Conservation (phyloP, 2,888 invertebrate species). For the Nematopogon swammerdamellus region DNA sequence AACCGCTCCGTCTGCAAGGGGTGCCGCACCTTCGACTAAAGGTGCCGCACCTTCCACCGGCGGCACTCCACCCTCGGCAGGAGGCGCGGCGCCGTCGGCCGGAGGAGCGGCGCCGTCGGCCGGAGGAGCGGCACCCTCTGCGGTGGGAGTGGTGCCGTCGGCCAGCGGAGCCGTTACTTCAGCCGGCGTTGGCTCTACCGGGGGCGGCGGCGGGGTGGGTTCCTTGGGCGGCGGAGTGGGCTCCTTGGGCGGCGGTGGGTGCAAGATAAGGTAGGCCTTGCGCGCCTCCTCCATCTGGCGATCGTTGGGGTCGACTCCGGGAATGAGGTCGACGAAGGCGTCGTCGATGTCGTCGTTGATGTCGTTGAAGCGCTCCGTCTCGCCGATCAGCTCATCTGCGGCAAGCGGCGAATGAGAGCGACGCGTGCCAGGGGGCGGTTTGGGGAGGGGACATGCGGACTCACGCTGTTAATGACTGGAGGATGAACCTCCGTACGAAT, state of each 20-base stretch:
- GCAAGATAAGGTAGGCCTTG: constrained; percentile 11
- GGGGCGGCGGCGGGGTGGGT: constrained; percentile 15
- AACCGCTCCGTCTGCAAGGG: constrained; percentile 22
- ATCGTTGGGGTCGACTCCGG: constrained; percentile 49
- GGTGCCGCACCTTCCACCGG: constrained; percentile 19
- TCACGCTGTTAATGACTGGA: constrained; percentile 9
- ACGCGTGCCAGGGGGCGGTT: constrained; percentile 12
- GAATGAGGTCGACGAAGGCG: constrained; percentile 83
- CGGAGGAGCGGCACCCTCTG: constrained; percentile 15
- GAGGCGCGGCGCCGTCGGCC: constrained; percentile 18
- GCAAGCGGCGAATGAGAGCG: constrained; percentile 20
- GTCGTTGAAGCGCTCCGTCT: constrained; percentile 89
- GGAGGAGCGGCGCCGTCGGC: constrained; percentile 20
- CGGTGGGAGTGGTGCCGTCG: constrained; percentile 18
- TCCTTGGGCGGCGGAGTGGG: constrained; percentile 23
- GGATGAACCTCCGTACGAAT: neutral
- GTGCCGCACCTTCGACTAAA: constrained; percentile 15
- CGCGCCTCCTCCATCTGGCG: constrained; percentile 30
- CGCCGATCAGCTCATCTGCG: constrained; percentile 81
- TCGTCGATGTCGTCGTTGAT: constrained; percentile 92
- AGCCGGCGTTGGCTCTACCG: constrained; percentile 13
- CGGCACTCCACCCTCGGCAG: constrained; percentile 22
- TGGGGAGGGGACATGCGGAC: constrained; percentile 30
- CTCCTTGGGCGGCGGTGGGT: constrained; percentile 12
- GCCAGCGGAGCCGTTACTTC: constrained; percentile 16